A percentile compares a stretch with the other conserved stretches of the same genome.
phyloP scores from a whole-genome alignment of 2,113 vertebrate genomes.

The Passer montanus region DNA sequence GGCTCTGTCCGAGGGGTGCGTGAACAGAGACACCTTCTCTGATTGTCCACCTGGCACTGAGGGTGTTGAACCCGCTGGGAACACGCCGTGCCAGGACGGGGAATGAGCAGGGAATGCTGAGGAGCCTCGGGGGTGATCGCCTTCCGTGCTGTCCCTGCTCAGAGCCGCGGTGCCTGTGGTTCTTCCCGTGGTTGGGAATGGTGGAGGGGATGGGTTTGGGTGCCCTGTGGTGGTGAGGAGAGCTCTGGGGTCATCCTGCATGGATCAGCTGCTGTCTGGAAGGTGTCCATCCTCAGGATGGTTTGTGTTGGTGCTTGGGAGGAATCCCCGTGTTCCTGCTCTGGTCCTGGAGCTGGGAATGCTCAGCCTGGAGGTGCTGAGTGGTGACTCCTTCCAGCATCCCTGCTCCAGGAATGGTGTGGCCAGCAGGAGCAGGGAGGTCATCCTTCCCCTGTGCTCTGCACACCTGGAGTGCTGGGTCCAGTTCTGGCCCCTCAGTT shows the following conservation, averaged over 20 bases:
- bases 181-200: neutral
- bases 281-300: neutral
- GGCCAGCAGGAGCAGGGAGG: too few relatives aligned
- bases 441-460: too few relatives aligned
- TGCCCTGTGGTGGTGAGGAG: neutral
- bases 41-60: neutral
- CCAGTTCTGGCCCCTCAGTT: too few relatives aligned
- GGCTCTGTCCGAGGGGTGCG: neutral
- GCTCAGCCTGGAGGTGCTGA: neutral
- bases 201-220: rapidly evolving
- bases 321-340: neutral
- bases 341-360: rapidly evolving
- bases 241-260: neutral
- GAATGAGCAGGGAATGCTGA: rapidly evolving
- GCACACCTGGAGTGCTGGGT: too few relatives aligned
- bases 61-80: neutral
- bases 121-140: rapidly evolving
- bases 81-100: rapidly evolving
- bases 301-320: neutral
- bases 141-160: neutral
- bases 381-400: rapidly evolving
- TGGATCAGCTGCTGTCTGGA: too few relatives aligned
- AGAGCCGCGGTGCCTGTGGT: neutral
- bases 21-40: neutral
- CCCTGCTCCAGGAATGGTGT: neutral